Percentiles rank a stretch among this genome's conserved stretches.
Conservation (phyloP, 2,797 vertebrate species). For the Manis crassicaudata region DNA sequence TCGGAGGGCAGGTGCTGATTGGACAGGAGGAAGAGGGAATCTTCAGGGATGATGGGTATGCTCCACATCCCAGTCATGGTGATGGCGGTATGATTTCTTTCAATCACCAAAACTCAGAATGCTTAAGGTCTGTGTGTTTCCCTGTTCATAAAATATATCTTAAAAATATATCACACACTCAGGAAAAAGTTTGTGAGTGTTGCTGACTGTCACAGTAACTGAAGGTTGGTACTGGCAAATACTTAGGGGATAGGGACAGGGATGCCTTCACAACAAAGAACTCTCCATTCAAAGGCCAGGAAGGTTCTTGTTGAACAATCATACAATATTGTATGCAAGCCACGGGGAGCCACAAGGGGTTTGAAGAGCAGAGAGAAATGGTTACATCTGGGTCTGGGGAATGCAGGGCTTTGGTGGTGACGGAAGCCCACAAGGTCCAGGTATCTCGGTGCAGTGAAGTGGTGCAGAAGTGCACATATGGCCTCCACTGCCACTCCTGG, state of each 20-base stretch:
- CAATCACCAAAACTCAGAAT: neutral
- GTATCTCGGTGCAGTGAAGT: neutral
- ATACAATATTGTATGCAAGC: neutral
- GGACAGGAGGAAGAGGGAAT: neutral
- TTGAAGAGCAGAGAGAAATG: neutral
- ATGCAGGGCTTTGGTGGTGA: neutral
- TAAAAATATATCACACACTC: neutral
- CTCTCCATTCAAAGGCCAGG: neutral
- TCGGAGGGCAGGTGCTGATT: neutral
- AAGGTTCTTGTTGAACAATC: neutral
- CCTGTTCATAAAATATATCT: neutral
- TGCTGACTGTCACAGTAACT: neutral
- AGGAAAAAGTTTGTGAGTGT: neutral
- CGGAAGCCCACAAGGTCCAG: neutral
- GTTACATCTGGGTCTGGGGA: neutral
- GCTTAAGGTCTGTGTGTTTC: neutral
- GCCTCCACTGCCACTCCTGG: neutral
- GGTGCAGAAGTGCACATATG: neutral
- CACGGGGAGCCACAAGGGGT: neutral
- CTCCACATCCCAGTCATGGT: neutral
- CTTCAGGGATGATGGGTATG: neutral
- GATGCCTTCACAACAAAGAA: neutral
- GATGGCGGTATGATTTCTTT: neutral
- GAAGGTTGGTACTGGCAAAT: neutral
- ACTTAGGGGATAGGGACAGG: neutral